These are phyloP conservation scores for Catharus bicknelli DNA, from an alignment of 2,113 vertebrate genomes.

Conservation along the genomic window DNA sequence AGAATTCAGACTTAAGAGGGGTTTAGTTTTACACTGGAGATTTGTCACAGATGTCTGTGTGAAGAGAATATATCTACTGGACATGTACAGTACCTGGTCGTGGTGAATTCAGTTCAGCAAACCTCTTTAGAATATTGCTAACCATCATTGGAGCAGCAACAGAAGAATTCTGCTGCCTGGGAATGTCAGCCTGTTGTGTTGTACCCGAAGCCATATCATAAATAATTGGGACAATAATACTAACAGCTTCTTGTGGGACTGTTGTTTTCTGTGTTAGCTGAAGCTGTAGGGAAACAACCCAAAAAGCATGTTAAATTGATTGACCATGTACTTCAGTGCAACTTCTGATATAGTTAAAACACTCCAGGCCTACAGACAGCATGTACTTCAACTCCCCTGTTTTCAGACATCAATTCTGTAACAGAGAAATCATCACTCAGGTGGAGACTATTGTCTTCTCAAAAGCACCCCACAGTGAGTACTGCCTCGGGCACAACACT, in stretches of 20 bases:
- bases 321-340: background rate
- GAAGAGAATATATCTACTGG: constrained; percentile 70
- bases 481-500: background rate
- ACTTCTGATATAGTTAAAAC: background rate
- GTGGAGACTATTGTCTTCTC: background rate
- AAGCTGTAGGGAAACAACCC: constrained; percentile 76
- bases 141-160: constrained; percentile 96
- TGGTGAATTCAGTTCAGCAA: constrained; percentile 95
- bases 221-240: constrained; percentile 98
- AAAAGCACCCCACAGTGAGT: background rate
- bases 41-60: constrained; percentile 63
- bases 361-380: background rate
- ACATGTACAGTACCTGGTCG: constrained; percentile 87
- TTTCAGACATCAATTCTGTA: background rate
- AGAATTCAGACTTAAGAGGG: constrained; percentile 48
- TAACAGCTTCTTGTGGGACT: constrained; percentile 90
- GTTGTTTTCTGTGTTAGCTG: constrained; percentile 95
- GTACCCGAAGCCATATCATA: constrained; percentile 98
- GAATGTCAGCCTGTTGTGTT: constrained; percentile 98
- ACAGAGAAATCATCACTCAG: background rate
- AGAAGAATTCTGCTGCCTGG: constrained; percentile 95
- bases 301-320: background rate
- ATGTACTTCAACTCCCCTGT: background rate
- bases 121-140: constrained; percentile 97
- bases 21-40: constrained; percentile 60